Conservation (phyloP, 2,797 vertebrate genomes). For the Antrozous pallidus region DNA sequence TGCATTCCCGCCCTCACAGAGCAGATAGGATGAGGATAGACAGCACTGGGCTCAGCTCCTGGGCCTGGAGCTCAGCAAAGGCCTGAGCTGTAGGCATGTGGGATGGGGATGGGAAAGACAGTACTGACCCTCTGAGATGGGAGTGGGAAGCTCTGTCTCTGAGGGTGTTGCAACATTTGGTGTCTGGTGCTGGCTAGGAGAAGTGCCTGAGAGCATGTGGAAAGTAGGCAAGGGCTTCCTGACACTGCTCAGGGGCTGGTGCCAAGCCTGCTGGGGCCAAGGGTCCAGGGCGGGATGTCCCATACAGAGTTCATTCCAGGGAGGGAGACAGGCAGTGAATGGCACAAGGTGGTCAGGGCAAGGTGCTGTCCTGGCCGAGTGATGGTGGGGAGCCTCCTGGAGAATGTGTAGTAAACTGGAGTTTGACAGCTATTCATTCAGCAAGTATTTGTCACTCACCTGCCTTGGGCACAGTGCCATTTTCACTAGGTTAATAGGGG, state of each 20-base stretch:
- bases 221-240: not conserved
- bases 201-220: not conserved
- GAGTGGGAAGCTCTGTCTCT: not conserved
- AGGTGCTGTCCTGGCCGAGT: not conserved
- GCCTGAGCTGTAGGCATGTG: not conserved
- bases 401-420: not conserved
- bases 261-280: not conserved
- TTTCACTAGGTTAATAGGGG: conserved; percentile 14
- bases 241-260: not conserved
- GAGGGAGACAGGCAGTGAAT: not conserved
- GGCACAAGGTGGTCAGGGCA: not conserved
- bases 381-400: not conserved
- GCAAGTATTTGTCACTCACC: not conserved
- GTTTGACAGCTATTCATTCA: not conserved
- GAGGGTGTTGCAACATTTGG: not conserved
- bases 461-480: not conserved
- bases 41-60: not conserved
- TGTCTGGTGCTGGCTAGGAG: not conserved
- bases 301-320: not conserved
- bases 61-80: not conserved
- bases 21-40: not conserved
- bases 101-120: not conserved
- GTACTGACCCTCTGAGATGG: not conserved
- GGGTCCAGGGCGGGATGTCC: not conserved
- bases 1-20: not conserved